Evolutionary conservation across 2,888 invertebrate genomes (phyloP).

Genomic region (Clostera curtula): DNA sequence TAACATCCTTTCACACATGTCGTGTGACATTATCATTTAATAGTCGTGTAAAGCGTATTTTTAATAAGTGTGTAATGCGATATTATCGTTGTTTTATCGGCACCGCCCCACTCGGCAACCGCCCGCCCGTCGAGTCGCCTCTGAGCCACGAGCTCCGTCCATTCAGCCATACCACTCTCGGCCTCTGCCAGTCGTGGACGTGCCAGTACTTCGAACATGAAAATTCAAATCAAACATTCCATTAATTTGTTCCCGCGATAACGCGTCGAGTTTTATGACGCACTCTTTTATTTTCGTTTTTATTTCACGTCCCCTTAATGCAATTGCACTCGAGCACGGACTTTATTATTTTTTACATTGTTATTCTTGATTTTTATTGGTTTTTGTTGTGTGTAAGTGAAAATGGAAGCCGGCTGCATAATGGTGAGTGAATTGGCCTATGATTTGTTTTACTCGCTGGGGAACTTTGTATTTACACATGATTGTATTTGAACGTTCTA

Average conservation of each 20-base stretch:
- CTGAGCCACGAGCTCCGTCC: conserved; percentile 6
- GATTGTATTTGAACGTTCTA: background rate
- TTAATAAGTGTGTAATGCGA: conserved; percentile 57
- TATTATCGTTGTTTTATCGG: conserved; percentile 58
- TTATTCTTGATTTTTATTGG: conserved; percentile 52
- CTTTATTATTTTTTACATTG: conserved; percentile 50
- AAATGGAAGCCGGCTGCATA: conserved; percentile 38
- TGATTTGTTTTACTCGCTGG: conserved; percentile 8
- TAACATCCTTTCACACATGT: conserved; percentile 47
- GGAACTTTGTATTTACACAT: conserved; percentile 4
- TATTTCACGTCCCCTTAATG: conserved; percentile 64
- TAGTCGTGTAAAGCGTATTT: conserved; percentile 49
- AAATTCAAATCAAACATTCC: conserved; percentile 56
- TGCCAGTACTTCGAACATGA: conserved; percentile 28
- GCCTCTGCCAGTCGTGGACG: conserved; percentile 34
- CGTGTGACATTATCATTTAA: conserved; percentile 47
- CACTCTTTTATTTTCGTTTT: conserved; percentile 58
- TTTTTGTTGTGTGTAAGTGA: conserved; percentile 62
- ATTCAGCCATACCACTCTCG: conserved; percentile 37
- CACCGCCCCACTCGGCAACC: conserved; percentile 45
- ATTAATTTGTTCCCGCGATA: conserved; percentile 63
- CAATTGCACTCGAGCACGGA: conserved; percentile 67
- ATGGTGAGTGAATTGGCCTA: conserved; percentile 48
- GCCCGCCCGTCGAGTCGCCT: conserved; percentile 37
- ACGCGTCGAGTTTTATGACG: conserved; percentile 58